Evolutionary conservation across 2,888 invertebrate species (phyloP).

Genomic region (Leptinotarsa haldemani): DNA sequence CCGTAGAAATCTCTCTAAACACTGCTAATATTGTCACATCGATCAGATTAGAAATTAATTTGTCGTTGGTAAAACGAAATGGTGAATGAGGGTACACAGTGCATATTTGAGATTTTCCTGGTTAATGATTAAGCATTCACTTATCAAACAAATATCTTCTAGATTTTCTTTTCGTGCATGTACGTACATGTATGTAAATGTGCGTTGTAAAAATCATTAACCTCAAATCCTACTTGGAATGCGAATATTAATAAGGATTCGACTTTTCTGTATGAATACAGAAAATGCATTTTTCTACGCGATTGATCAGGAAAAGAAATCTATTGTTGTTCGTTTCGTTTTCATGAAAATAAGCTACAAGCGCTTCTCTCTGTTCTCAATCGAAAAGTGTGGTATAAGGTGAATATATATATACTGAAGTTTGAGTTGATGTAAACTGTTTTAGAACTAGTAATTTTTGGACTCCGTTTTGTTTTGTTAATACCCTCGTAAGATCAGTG

Average conservation of each 20-base stretch:
- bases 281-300: background rate
- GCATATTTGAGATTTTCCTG: slow-evolving; percentile 12
- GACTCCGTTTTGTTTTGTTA: no score
- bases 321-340: slow-evolving; percentile 4
- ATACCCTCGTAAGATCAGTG: no score
- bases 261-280: background rate
- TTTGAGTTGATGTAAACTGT: no score
- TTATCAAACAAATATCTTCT: slow-evolving; percentile 1
- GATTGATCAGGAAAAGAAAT: slow-evolving; percentile 11
- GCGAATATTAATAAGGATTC: slow-evolving; percentile 17
- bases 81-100: background rate
- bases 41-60: slow-evolving; percentile 14
- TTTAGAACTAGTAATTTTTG: no score
- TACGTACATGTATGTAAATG: slow-evolving; percentile 37
- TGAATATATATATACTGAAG: no score
- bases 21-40: background rate
- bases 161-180: slow-evolving; percentile 14
- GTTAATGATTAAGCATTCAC: slow-evolving; percentile 2
- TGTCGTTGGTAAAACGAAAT: background rate
- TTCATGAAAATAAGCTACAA: background rate
- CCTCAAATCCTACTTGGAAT: slow-evolving; percentile 44
- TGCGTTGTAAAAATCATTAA: slow-evolving; percentile 39
- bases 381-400: background rate
- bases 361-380: background rate
- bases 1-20: background rate